Conservation (phyloP, 2,797 vertebrate species). For the Squalus acanthias region DNA sequence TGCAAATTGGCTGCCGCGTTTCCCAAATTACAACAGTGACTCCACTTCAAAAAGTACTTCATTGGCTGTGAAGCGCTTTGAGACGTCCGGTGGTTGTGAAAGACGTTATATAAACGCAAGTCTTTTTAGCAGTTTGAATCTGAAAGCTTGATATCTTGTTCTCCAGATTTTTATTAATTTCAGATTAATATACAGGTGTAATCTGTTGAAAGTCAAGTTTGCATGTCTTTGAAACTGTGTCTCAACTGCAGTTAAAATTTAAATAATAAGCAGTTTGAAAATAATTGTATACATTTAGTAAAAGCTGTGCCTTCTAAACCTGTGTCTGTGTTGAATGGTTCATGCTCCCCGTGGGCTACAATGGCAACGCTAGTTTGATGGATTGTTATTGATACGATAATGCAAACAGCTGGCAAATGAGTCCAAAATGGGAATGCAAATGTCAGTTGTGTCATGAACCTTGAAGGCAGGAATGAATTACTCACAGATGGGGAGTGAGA, state of each 20-base stretch:
- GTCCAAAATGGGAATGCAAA: too few relatives aligned
- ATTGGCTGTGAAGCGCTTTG: too few relatives aligned
- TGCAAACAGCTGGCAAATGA: background rate
- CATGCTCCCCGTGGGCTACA: background rate
- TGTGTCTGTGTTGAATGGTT: background rate
- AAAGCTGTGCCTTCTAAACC: background rate
- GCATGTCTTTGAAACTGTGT: background rate
- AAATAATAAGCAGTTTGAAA: background rate
- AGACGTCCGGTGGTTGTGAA: too few relatives aligned
- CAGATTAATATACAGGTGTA: too few relatives aligned
- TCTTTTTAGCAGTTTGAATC: background rate
- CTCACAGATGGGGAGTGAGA: background rate
- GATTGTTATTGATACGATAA: background rate
- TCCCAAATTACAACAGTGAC: too few relatives aligned
- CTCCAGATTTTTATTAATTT: background rate
- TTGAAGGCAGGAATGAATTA: background rate
- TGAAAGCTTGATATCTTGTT: background rate
- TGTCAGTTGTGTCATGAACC: background rate
- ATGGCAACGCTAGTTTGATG: background rate
- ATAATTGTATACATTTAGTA: background rate
- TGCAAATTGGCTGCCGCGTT: too few relatives aligned
- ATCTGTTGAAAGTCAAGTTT: background rate
- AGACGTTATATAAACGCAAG: too few relatives aligned
- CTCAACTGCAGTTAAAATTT: background rate
- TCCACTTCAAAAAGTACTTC: too few relatives aligned